Percentiles rank a stretch among this genome's conserved stretches.
These are phyloP conservation scores for Ectemnius cavifrons DNA, from an alignment of 2,888 invertebrate species.

Conservation along the genomic window DNA sequence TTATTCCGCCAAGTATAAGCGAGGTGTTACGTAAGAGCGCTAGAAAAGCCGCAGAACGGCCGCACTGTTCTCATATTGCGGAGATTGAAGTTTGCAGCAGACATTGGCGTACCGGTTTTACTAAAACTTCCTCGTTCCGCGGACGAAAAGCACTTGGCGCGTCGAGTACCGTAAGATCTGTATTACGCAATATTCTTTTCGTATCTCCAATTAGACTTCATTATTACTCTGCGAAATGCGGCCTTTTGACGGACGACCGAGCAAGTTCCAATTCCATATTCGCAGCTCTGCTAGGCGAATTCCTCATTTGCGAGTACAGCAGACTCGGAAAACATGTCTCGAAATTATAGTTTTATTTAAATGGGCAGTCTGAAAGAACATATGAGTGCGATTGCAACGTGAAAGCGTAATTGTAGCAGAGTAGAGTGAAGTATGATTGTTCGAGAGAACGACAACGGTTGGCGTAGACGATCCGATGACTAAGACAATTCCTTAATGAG, in stretches of 20 bases:
- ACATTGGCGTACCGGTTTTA: not conserved
- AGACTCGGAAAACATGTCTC: too few species aligned
- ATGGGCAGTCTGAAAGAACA: too few species aligned
- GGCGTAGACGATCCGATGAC: too few species aligned
- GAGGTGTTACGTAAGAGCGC: too few species aligned
- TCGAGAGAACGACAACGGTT: too few species aligned
- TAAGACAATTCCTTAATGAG: too few species aligned
- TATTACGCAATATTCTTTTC: constrained; percentile 2
- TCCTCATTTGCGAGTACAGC: too few species aligned
- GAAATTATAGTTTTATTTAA: too few species aligned
- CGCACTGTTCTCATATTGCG: not conserved
- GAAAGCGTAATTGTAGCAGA: too few species aligned
- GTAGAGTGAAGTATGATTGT: too few species aligned
- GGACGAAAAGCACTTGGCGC: not conserved
- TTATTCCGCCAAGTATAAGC: too few species aligned
- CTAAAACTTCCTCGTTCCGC: not conserved
- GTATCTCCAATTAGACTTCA: not conserved
- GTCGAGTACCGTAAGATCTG: not conserved
- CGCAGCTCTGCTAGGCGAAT: not conserved
- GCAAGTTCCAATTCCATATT: not conserved
- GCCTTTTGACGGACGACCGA: not conserved
- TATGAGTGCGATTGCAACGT: too few species aligned
- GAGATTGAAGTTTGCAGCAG: not conserved
- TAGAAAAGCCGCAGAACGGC: not conserved
- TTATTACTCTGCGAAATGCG: not conserved